phyloP scores from a whole-genome alignment of 2,113 vertebrate species.

The Sterna hirundo region DNA sequence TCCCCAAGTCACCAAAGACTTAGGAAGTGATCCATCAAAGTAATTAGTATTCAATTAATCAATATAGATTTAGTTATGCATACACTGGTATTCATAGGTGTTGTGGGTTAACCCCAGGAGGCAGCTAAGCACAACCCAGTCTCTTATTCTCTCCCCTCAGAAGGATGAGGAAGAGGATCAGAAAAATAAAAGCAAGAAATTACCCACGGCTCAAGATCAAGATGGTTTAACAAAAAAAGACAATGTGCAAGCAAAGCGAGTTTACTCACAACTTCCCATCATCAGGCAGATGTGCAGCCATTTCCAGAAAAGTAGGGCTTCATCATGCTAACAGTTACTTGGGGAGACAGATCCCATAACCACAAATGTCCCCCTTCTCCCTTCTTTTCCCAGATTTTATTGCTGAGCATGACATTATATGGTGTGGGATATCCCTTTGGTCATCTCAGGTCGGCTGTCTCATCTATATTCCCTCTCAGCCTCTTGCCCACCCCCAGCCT shows the following conservation, averaged over 20 bases:
- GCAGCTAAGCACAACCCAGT: not conserved
- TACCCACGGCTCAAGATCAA: not conserved
- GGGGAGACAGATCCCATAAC: not conserved
- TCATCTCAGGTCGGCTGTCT: not conserved
- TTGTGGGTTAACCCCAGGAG: not conserved
- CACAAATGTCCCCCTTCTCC: not conserved
- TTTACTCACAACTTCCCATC: not conserved
- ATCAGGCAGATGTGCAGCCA: not conserved
- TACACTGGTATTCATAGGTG: not conserved
- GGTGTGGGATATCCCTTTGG: not conserved
- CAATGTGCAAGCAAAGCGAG: not conserved
- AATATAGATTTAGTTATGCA: not conserved
- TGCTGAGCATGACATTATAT: not conserved
- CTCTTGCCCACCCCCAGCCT: not conserved
- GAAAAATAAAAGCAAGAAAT: not conserved
- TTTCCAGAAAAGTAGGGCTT: not conserved
- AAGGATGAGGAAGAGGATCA: not conserved
- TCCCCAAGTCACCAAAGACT: not conserved
- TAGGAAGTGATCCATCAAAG: not conserved
- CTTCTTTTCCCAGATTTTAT: not conserved
- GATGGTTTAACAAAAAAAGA: not conserved
- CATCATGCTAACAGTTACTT: not conserved
- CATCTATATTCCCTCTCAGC: not conserved
- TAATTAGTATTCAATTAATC: not conserved
- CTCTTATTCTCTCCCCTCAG: fast-evolving